Evolutionary conservation across 2,888 invertebrate genomes (phyloP), one percentile per base, ranked within the genome.

Genomic region (Tupiocoris notatus): DNA sequence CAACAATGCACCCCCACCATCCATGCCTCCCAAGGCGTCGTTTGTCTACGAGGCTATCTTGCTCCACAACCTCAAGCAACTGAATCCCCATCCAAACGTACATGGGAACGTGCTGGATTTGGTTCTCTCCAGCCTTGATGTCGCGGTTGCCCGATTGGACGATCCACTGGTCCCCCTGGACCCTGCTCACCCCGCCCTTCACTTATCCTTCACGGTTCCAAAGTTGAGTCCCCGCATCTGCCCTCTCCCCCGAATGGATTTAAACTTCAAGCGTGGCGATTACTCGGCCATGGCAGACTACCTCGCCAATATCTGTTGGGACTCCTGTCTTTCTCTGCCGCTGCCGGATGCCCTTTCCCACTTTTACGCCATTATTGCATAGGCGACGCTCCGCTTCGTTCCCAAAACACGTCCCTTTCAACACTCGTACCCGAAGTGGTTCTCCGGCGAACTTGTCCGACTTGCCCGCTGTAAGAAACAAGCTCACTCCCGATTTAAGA

Each of bases 231-330:
- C 20, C 2, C 3, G 25, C 17, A 17, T 7, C 25, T 2, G 17
- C 12, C 21, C 65, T 12, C n/a, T 17, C 7, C 65, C n/a, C 20
- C 65, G 65, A n/a, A 25, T 65, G 23, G 25, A 6, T 16, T 66
- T 66, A 12, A 66, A 66, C 20, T 66, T 66, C n/a, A 66, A 66
- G 54, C 66, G 24, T 12, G 65, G 65, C 7, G 65, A 65, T 65
- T 24, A 65, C 25, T 16, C 9, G 12, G 65, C 65, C 7, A 66
- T 66, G 54, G 54, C 39, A 12, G 20, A 54, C 20, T 66, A 21
- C 54, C 66, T 66, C 12, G 17, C 54, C 2, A 12, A 54, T 1
- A 20, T 7, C 16, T 2, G 54, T 22, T 39, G 66, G 6, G 25
- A 25, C 12, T 1, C 25, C 17, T 18, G 1, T 39, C 54, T 66